Evolutionary conservation across 2,888 invertebrate species (phyloP).

Genomic region (Aspidiotus destructor): DNA sequence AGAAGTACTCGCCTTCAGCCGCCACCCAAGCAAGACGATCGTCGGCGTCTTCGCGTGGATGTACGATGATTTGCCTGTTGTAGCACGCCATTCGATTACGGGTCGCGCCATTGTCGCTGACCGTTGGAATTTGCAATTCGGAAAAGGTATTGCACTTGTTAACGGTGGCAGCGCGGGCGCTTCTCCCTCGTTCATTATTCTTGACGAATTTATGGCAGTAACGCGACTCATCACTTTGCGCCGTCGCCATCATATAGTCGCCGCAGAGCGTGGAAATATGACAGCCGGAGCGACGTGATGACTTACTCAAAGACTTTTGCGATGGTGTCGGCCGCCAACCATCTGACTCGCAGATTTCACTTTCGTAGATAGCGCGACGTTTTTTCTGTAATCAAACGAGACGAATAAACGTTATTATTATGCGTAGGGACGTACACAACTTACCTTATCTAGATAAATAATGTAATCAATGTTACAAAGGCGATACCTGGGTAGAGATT

Average conservation of each 20-base stretch:
- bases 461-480: too few relatives aligned
- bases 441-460: too few relatives aligned
- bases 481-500: too few relatives aligned
- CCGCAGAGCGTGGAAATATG: neutral
- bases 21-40: neutral
- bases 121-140: slow-evolving; percentile 36
- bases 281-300: neutral
- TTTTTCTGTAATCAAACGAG: slow-evolving; percentile 21
- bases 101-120: slow-evolving; percentile 36
- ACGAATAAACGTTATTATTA: too few relatives aligned
- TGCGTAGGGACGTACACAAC: too few relatives aligned
- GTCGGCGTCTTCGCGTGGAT: slow-evolving; percentile 9
- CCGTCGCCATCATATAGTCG: neutral
- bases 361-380: slow-evolving; percentile 33
- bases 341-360: neutral
- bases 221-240: neutral
- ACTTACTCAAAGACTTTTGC: neutral
- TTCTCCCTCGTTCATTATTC: too few relatives aligned
- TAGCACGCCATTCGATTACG: slow-evolving; percentile 33
- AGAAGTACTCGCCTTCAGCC: slow-evolving; percentile 7
- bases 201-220: slow-evolving; percentile 3
- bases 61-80: slow-evolving; percentile 9
- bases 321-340: neutral
- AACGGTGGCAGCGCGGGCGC: too few relatives aligned
- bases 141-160: slow-evolving; percentile 32